Conservation (phyloP, 37 sponge, comb jelly and placozoan species). For the Corticium candelabrum region DNA sequence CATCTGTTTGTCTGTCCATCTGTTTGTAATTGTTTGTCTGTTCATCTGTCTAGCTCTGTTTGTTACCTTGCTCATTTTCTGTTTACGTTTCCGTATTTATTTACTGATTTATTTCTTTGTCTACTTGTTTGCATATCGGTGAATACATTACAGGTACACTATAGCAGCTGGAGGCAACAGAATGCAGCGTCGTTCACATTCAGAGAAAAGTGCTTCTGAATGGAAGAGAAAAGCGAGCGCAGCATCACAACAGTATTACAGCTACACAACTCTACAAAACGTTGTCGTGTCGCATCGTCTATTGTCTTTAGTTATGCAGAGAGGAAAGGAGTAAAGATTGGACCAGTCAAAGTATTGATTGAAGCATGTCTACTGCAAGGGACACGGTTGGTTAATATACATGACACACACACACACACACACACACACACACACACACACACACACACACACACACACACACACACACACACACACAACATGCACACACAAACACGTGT, state of each 20-base stretch:
- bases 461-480: too few species aligned
- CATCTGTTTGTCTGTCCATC: too few species aligned
- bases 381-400: not conserved
- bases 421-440: too few species aligned
- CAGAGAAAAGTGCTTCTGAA: not conserved
- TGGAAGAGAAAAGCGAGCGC: not conserved
- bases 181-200: not conserved
- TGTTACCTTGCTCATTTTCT: not conserved
- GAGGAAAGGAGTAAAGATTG: not conserved
- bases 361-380: not conserved
- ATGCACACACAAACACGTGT: too few species aligned
- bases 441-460: too few species aligned
- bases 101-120: too few species aligned
- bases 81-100: too few species aligned
- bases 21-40: too few species aligned
- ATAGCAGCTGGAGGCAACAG: not conserved
- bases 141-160: not conserved
- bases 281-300: too few species aligned
- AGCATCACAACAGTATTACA: not conserved
- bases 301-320: not conserved
- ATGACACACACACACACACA: too few species aligned
- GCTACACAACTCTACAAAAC: too few species aligned
- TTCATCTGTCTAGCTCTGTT: not conserved
- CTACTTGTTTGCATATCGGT: not conserved
- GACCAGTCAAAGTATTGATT: not conserved